A percentile compares a stretch with the other conserved stretches of the same genome.
Conservation (phyloP, 2,113 vertebrate species). For the Ageneiosus marmoratus region DNA sequence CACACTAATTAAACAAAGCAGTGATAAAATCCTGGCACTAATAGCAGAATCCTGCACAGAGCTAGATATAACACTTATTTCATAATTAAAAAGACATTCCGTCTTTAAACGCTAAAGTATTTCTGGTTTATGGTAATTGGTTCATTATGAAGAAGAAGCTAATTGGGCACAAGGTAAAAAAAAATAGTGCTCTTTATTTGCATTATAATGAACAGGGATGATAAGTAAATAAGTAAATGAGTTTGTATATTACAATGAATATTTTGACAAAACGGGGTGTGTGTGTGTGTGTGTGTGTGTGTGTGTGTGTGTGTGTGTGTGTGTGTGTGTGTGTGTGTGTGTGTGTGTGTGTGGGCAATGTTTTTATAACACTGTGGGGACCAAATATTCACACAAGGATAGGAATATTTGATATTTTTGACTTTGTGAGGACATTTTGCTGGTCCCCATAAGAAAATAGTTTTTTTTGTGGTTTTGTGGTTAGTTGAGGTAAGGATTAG, state of each 20-base stretch:
- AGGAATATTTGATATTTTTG: too few relatives aligned
- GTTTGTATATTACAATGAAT: neutral
- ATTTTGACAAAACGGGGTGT: neutral
- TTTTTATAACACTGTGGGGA: too few relatives aligned
- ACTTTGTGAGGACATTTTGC: too few relatives aligned
- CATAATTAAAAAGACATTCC: slow-evolving; percentile 13
- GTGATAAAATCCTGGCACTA: slow-evolving; percentile 4
- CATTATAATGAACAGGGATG: neutral
- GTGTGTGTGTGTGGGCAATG: too few relatives aligned
- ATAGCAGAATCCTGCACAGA: neutral
- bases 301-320: neutral
- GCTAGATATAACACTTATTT: slow-evolving; percentile 1
- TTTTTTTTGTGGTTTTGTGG: too few relatives aligned
- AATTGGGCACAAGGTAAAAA: slow-evolving; percentile 19
- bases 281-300: neutral
- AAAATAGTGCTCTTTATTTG: neutral
- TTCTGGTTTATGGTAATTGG: slow-evolving; percentile 6
- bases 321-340: neutral
- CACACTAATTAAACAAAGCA: neutral
- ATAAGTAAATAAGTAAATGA: neutral
- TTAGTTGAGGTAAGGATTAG: too few relatives aligned
- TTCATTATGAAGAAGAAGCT: slow-evolving; percentile 13
- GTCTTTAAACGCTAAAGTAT: slow-evolving; percentile 27
- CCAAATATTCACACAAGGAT: too few relatives aligned
- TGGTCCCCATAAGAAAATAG: too few relatives aligned